A percentile compares a stretch with the other conserved stretches of the same genome.
Conservation (phyloP, 2,888 invertebrate genomes). For the Oligia strigilis region DNA sequence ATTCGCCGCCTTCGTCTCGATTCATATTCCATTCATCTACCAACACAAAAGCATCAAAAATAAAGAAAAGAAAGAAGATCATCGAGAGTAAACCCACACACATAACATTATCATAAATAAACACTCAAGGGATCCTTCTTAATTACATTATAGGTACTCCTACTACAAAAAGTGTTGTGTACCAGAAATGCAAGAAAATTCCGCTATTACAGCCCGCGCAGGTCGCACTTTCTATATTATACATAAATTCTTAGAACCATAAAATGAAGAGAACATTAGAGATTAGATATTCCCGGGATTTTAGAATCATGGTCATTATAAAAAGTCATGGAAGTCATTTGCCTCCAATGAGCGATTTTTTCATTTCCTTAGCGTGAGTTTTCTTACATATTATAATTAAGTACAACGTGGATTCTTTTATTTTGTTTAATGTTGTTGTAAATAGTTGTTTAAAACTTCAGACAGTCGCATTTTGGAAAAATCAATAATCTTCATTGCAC, state of each 20-base stretch:
- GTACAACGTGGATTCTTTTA: background rate
- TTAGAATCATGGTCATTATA: background rate
- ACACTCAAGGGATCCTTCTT: conserved; percentile 33
- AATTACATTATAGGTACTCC: conserved; percentile 37
- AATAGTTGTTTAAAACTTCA: background rate
- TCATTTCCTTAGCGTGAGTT: background rate
- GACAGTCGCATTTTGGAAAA: background rate
- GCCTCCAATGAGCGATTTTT: background rate
- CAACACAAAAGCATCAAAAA: conserved; percentile 13
- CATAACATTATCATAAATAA: conserved; percentile 13
- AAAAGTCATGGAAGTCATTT: conserved; percentile 2
- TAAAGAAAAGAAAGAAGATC: background rate
- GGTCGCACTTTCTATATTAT: background rate
- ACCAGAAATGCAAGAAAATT: conserved; percentile 8
- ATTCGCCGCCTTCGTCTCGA: background rate
- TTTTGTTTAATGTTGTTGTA: background rate
- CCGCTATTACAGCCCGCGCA: background rate
- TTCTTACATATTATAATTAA: background rate
- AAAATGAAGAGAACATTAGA: background rate
- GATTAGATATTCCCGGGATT: background rate
- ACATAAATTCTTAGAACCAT: background rate
- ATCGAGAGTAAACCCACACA: conserved; percentile 1
- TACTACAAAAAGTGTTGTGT: conserved; percentile 23
- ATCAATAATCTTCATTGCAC: background rate
- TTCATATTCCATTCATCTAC: conserved; percentile 5